phyloP scores from a whole-genome alignment of 2,888 invertebrate species.

The Drosophila atripex region DNA sequence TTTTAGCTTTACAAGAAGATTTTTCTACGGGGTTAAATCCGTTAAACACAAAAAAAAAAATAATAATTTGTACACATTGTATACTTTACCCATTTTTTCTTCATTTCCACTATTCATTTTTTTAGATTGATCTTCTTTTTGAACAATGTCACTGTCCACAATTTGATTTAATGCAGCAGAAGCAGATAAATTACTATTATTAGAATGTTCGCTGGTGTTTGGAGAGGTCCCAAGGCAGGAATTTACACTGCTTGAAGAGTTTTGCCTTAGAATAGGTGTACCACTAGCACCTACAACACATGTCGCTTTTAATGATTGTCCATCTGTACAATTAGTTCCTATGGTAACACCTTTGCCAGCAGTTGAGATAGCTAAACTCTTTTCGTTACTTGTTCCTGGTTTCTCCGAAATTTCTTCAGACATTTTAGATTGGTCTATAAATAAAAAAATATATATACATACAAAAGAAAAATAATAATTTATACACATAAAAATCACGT shows the following conservation, averaged over 20 bases:
- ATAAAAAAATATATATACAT: neutral
- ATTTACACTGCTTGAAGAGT: conserved; percentile 39
- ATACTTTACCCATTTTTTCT: conserved; percentile 70
- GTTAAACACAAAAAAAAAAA: neutral
- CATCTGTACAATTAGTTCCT: conserved; percentile 15
- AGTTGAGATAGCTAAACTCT: conserved; percentile 7
- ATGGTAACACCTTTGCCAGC: conserved; percentile 7
- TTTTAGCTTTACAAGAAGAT: conserved; percentile 27
- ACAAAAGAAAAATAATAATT: neutral
- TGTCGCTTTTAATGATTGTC: conserved; percentile 9
- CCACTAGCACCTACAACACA: conserved; percentile 6
- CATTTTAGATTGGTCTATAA: conserved; percentile 44
- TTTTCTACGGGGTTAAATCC: conserved; percentile 9
- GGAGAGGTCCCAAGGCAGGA: conserved; percentile 44
- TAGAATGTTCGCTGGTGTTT: conserved; percentile 52
- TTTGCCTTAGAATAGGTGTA: conserved; percentile 43
- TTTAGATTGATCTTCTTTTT: conserved; percentile 57
- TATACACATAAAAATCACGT: neutral
- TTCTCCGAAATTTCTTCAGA: conserved; percentile 60
- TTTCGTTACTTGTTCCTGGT: conserved; percentile 28
- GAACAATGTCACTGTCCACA: conserved; percentile 56
- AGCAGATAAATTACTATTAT: conserved; percentile 56
- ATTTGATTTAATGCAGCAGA: conserved; percentile 41
- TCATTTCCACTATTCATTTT: conserved; percentile 62
- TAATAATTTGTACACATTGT: neutral